phyloP scores from a whole-genome alignment of 2,888 invertebrate species.

The Tuberolachnus salignus region DNA sequence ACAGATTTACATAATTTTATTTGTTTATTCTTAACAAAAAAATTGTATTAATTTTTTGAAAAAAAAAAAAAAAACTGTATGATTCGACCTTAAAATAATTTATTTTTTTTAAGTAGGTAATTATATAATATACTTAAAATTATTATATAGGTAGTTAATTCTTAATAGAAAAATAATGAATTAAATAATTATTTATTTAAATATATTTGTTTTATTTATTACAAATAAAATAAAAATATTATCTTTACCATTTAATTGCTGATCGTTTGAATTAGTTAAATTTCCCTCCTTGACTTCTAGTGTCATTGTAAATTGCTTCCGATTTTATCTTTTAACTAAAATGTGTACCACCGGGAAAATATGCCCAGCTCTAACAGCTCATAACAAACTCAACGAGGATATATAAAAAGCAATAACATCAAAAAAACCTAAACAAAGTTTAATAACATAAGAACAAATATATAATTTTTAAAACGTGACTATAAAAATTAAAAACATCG shows the following conservation, averaged over 20 bases:
- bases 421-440: slow-evolving; percentile 1
- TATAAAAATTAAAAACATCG: slow-evolving; percentile 45
- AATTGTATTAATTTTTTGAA: too few relatives aligned
- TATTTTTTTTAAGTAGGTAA: background rate
- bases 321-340: slow-evolving; percentile 19
- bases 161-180: too few relatives aligned
- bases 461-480: slow-evolving; percentile 41
- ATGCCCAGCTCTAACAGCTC: background rate
- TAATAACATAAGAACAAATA: background rate
- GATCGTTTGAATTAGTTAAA: slow-evolving; percentile 38
- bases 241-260: slow-evolving; percentile 41
- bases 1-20: too few relatives aligned
- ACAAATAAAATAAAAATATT: background rate
- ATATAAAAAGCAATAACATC: background rate
- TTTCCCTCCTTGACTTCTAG: slow-evolving; percentile 49
- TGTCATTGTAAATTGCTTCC: slow-evolving; percentile 53
- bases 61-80: background rate
- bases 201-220: background rate
- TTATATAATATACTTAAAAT: background rate
- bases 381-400: slow-evolving; percentile 23
- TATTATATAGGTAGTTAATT: background rate
- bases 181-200: background rate
- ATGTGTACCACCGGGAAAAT: slow-evolving; percentile 2
- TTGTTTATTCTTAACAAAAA: too few relatives aligned
- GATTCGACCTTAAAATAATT: background rate